These are phyloP conservation scores for Drosophila prostipennis DNA, from an alignment of 2,888 invertebrate species.

Conservation along the genomic window DNA sequence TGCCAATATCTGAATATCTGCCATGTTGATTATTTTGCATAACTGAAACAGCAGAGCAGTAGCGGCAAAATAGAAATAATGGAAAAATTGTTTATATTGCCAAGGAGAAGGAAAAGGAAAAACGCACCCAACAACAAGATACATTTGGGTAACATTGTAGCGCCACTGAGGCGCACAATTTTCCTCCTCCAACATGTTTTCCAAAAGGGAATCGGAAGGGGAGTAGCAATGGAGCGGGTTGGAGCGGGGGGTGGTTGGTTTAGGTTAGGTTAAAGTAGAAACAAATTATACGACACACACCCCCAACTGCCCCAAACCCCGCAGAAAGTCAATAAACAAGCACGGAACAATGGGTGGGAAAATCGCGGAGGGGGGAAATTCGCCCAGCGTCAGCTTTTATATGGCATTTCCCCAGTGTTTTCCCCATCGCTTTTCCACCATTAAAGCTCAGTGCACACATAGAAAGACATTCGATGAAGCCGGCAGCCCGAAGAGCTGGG, in stretches of 20 bases:
- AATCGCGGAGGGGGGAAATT: constrained; percentile 9
- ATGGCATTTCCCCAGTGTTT: constrained; percentile 56
- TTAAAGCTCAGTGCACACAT: constrained; percentile 42
- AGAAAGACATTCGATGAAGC: constrained; percentile 34
- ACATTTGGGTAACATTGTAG: constrained; percentile 49
- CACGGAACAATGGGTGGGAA: constrained; percentile 38
- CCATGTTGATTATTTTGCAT: constrained; percentile 55
- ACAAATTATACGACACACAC: constrained; percentile 75
- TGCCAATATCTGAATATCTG: constrained; percentile 37
- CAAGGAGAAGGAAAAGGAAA: constrained; percentile 26
- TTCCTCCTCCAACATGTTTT: constrained; percentile 56
- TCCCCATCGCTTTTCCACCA: constrained; percentile 30
- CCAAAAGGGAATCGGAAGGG: neutral
- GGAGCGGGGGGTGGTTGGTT: constrained; percentile 14
- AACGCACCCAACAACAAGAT: constrained; percentile 44
- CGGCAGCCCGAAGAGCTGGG: too few relatives aligned
- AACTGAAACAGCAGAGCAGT: constrained; percentile 41
- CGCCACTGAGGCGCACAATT: constrained; percentile 76
- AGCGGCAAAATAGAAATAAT: constrained; percentile 33
- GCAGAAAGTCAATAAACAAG: constrained; percentile 78
- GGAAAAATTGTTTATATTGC: constrained; percentile 47
- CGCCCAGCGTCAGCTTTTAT: constrained; percentile 65
- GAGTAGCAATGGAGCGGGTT: neutral
- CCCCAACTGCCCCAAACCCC: constrained; percentile 52
- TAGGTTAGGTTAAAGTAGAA: constrained; percentile 69